Evolutionary conservation across 2,113 vertebrate genomes (phyloP), one percentile per base, ranked within the genome.

Genomic region (Elanus axillaris): DNA sequence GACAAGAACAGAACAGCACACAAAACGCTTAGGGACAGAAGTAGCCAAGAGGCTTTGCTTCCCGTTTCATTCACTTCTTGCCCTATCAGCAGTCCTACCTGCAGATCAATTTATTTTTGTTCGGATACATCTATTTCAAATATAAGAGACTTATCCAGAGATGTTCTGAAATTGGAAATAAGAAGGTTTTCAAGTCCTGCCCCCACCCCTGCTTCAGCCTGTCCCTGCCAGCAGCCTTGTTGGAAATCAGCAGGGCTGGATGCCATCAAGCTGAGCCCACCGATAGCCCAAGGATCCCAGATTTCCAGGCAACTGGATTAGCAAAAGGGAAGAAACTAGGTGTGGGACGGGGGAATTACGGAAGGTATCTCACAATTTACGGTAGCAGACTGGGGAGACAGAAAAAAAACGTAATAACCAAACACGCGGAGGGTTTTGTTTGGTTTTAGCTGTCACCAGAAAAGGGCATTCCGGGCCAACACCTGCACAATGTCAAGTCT

Each of bases 201-300:
- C 13, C 26, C 1, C 8, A 56, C 0, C 16, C 9, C 34, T 22
- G 63, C 50, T 82, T 31, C 58, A 52, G 15, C 36, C 25, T 23
- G 26, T 10, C 13, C 16, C 55, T 40, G 19, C 29, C 81, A 58
- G 47, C 36, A 43, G 19, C 26, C 42, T 31, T 6, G 6, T 0
- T 3, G 6, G 63, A 12, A 42, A 73, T 43, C 32, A 19, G 85
- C 56, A 55, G 29, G 19, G 4, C 22, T 8, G 66, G 53, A n/a
- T 18, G 26, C 32, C 22, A 26, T 5, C 14, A 27, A 29, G 22
- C 19, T 4, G 23, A 21, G 45, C 19, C 13, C 2, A 21, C 3
- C 18, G 26, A 15, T 2, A 0, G 1, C 16, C 4, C 4, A 27
- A 20, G 26, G 8, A 50, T 11, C 14, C 15, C 5, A 1, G 25